A percentile compares a stretch with the other conserved stretches of the same genome.
These are phyloP conservation scores for Heliconius ethilla DNA, from an alignment of 2,888 invertebrate genomes.

Conservation along the genomic window DNA sequence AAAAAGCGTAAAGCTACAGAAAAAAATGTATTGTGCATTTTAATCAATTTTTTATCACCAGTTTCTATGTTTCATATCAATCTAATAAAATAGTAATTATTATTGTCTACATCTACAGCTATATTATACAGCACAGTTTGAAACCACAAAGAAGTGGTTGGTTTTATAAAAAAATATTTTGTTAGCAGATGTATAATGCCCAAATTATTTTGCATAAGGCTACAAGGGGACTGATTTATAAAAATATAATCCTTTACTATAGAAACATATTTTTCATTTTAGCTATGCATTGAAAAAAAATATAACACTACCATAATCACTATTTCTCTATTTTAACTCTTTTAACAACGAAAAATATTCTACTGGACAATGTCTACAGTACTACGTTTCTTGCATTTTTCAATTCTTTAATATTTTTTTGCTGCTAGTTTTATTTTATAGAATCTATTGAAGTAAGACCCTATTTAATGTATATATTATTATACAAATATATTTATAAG, in stretches of 20 bases:
- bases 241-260: conserved; percentile 29
- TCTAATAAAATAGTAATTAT: conserved; percentile 37
- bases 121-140: conserved; percentile 37
- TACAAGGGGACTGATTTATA: conserved; percentile 25
- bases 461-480: not conserved
- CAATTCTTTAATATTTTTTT: not conserved
- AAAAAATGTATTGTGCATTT: not conserved
- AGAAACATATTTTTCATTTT: conserved; percentile 7
- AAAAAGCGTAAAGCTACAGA: not conserved
- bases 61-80: conserved; percentile 1
- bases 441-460: not conserved
- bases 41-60: not conserved
- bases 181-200: conserved; percentile 60
- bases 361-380: conserved; percentile 10
- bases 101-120: conserved; percentile 43
- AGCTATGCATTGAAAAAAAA: not conserved
- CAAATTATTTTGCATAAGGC: conserved; percentile 20
- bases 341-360: conserved; percentile 11
- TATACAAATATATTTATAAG: not conserved
- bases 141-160: conserved; percentile 33
- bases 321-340: conserved; percentile 5
- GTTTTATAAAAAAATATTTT: conserved; percentile 53
- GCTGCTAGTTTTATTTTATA: not conserved
- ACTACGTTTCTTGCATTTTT: not conserved
- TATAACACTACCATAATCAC: not conserved